A percentile compares a stretch with the other conserved stretches of the same genome.
phyloP scores from a whole-genome alignment of 2,113 vertebrate genomes.

The Gila orcuttii region DNA sequence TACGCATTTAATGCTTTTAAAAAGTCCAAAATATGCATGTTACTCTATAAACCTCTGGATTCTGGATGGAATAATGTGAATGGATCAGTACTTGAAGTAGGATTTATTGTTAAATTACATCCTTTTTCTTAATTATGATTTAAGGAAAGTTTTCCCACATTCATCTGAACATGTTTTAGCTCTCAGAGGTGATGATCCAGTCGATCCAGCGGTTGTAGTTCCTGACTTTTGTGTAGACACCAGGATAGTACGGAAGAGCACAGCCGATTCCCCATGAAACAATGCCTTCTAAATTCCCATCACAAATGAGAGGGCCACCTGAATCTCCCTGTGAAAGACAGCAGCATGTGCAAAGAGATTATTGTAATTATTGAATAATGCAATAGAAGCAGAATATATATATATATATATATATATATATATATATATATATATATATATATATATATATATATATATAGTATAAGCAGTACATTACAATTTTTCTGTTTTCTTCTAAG shows the following conservation, averaged over 20 bases:
- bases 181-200: conserved; percentile 37
- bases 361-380: too few species aligned
- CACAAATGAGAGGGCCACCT: conserved; percentile 73
- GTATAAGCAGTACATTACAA: neutral
- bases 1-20: neutral
- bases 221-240: conserved; percentile 77
- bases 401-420: too few species aligned
- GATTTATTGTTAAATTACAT: neutral
- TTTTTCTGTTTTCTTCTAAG: too few species aligned
- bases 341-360: too few species aligned
- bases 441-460: too few species aligned
- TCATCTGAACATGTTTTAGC: neutral
- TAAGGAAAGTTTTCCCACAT: neutral
- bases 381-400: too few species aligned
- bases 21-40: neutral
- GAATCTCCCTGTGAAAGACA: conserved; percentile 72
- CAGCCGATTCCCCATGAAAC: conserved; percentile 82
- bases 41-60: neutral
- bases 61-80: neutral
- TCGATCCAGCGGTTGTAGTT: conserved; percentile 69
- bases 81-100: neutral
- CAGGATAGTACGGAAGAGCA: conserved; percentile 69
- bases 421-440: too few species aligned
- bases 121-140: neutral
- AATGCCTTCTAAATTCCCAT: conserved; percentile 70